A percentile compares a stretch with the other conserved stretches of the same genome.
Evolutionary conservation across 2,797 vertebrate genomes (phyloP).

Genomic region (Brachymystax lenok): DNA sequence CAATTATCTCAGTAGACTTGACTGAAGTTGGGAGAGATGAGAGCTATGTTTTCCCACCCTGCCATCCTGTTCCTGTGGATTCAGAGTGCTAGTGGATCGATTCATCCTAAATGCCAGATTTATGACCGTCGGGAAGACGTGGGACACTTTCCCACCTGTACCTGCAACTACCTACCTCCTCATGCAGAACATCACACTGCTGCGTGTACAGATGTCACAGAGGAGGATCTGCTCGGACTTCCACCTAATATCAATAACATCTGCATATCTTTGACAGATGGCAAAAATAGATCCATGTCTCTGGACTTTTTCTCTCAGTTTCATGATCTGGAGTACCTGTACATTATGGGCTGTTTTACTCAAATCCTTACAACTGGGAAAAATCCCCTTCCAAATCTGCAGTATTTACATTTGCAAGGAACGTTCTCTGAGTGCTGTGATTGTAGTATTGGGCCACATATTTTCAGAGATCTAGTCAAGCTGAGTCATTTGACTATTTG

Average conservation of each 20-base stretch:
- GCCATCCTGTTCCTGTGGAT: too few species aligned
- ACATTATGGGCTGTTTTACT: background rate
- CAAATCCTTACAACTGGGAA: background rate
- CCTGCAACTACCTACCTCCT: background rate
- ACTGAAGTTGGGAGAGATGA: background rate
- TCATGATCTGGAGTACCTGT: background rate
- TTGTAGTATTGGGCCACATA: background rate
- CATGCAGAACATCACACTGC: background rate
- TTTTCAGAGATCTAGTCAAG: constrained; percentile 10
- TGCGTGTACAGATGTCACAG: background rate
- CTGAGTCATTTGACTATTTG: rapidly evolving
- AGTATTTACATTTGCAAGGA: background rate
- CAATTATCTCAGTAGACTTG: background rate
- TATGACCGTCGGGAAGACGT: background rate
- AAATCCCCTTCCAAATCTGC: background rate
- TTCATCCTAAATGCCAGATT: too few species aligned
- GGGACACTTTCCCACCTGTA: background rate
- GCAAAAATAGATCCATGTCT: background rate
- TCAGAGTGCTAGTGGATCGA: too few species aligned
- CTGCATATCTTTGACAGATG: background rate
- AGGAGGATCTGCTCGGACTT: background rate
- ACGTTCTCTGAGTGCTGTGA: background rate
- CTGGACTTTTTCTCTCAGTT: constrained; percentile 8
- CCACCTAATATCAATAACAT: background rate
- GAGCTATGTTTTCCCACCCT: too few species aligned